Evolutionary conservation across 2,113 vertebrate genomes (phyloP).

Genomic region (Sander vitreus): DNA sequence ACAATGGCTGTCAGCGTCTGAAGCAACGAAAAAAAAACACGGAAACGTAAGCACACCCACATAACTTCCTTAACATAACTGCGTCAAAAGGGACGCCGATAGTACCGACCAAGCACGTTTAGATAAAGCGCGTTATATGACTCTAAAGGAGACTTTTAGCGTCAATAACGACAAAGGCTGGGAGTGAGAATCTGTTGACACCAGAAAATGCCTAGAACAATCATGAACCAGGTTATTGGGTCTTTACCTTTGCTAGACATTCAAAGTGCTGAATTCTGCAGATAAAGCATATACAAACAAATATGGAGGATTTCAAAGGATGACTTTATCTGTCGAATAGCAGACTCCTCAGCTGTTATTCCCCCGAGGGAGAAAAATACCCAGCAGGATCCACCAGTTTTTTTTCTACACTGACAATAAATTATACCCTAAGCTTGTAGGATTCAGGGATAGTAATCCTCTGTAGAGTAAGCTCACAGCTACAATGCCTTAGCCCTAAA

Average conservation of each 20-base stretch:
- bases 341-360: slow-evolving; percentile 59
- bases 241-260: slow-evolving; percentile 26
- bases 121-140: too few relatives aligned
- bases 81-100: too few relatives aligned
- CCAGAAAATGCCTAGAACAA: background rate
- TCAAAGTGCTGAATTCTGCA: slow-evolving; percentile 43
- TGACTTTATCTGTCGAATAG: slow-evolving; percentile 67
- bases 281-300: slow-evolving; percentile 61
- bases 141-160: too few relatives aligned
- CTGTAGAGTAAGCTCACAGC: slow-evolving; percentile 58
- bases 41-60: too few relatives aligned
- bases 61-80: too few relatives aligned
- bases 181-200: too few relatives aligned
- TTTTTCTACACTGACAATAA: slow-evolving; percentile 65
- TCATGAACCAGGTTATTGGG: background rate
- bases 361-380: slow-evolving; percentile 54
- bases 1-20: too few relatives aligned
- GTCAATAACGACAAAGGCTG: too few relatives aligned
- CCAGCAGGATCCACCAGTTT: slow-evolving; percentile 53
- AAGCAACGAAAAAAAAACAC: too few relatives aligned
- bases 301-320: slow-evolving; percentile 61
- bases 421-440: slow-evolving; percentile 66
- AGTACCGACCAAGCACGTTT: too few relatives aligned
- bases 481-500: slow-evolving; percentile 52
- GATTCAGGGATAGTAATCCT: slow-evolving; percentile 74